Evolutionary conservation across 1,140 invertebrate species (phyloP).

Genomic region (Helicoverpa zea): DNA sequence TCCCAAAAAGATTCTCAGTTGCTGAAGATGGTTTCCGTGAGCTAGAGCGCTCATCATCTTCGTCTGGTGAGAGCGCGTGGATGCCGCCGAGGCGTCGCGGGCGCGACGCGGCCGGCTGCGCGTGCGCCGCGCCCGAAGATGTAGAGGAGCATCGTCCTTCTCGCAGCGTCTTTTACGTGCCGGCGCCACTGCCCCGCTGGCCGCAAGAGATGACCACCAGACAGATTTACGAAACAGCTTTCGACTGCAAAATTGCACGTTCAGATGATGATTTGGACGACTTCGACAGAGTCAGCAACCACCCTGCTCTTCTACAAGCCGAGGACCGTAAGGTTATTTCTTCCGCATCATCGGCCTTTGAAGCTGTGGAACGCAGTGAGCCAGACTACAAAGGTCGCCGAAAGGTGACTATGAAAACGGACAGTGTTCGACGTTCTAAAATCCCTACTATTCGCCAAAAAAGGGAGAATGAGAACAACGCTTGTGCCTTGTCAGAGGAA

Average conservation of each 20-base stretch:
- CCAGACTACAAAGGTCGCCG: constrained; percentile 82
- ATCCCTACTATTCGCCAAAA: constrained; percentile 88
- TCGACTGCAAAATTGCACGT: constrained; percentile 94
- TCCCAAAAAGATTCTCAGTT: constrained; percentile 89
- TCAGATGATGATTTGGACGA: constrained; percentile 94
- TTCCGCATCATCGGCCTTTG: constrained; percentile 82
- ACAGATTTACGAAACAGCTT: constrained; percentile 95
- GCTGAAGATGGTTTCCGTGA: constrained; percentile 89
- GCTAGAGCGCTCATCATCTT: constrained; percentile 83
- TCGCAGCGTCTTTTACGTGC: constrained; percentile 88
- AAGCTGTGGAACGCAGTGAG: constrained; percentile 81
- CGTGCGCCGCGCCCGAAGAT: constrained; percentile 89
- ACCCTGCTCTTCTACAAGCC: constrained; percentile 90
- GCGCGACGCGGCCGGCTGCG: constrained; percentile 88
- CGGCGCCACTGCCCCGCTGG: constrained; percentile 89
- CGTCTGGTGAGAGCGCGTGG: constrained; percentile 85
- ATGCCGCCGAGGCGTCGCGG: constrained; percentile 89
- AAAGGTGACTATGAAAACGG: constrained; percentile 84
- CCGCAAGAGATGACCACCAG: constrained; percentile 88
- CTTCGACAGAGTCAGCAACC: constrained; percentile 93
- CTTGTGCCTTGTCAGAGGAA: constrained; percentile 88
- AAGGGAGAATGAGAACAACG: constrained; percentile 86
- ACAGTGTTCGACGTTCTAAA: constrained; percentile 87
- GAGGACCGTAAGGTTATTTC: constrained; percentile 84
- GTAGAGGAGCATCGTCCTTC: constrained; percentile 88